Percentiles rank a stretch among this genome's conserved stretches.
These are phyloP conservation scores for Rhinolophus ferrumequinum DNA, from an alignment of 2,113 vertebrate species.

Conservation along the genomic window DNA sequence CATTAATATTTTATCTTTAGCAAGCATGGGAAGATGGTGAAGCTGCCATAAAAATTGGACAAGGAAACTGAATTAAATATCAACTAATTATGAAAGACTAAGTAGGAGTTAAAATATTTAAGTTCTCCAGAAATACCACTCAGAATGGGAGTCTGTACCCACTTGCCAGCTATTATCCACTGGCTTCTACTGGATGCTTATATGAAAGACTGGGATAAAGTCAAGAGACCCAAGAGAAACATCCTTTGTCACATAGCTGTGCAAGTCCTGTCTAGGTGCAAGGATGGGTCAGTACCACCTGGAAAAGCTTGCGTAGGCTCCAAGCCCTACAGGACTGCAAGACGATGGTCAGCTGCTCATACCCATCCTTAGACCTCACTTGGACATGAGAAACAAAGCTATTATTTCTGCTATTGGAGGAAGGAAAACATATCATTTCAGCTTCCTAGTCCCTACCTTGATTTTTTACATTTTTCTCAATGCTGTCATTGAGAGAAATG, in stretches of 20 bases:
- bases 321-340: neutral
- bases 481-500: neutral
- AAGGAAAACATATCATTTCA: neutral
- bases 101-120: neutral
- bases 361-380: neutral
- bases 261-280: neutral
- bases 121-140: neutral
- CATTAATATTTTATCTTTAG: neutral
- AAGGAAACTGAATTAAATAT: neutral
- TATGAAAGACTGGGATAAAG: neutral
- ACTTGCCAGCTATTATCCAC: neutral
- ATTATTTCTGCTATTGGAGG: neutral
- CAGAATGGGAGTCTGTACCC: neutral
- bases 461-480: neutral
- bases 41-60: neutral
- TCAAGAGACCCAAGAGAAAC: neutral
- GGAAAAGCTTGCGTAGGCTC: neutral
- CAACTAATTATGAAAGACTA: neutral
- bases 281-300: neutral
- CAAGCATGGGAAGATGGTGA: neutral
- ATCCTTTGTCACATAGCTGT: neutral
- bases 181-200: neutral
- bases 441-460: neutral
- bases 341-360: neutral
- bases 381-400: neutral